Conservation (phyloP, 2,797 vertebrate species). For the Varecia variegata region DNA sequence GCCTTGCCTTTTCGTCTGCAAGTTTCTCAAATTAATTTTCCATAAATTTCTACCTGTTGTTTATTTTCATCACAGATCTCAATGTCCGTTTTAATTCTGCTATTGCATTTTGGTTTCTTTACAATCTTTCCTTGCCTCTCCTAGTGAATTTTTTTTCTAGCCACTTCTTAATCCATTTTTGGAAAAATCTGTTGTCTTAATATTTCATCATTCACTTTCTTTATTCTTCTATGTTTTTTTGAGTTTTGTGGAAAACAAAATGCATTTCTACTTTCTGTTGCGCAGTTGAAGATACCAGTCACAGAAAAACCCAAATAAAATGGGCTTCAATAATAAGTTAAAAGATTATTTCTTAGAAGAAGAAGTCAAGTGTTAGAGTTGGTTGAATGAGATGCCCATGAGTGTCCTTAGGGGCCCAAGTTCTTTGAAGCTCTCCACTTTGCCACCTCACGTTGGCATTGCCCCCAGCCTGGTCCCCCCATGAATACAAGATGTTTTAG, state of each 20-base stretch:
- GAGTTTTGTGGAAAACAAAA: background rate
- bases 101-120: background rate
- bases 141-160: background rate
- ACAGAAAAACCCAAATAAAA: background rate
- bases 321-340: background rate
- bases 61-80: background rate
- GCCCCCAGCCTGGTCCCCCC: background rate
- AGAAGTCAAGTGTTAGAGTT: background rate
- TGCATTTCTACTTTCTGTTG: background rate
- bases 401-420: background rate
- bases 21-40: conserved; percentile 7
- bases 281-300: background rate
- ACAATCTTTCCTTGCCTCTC: background rate
- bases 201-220: background rate
- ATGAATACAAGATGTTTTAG: background rate
- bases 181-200: background rate
- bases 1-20: background rate
- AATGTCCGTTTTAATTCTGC: background rate
- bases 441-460: background rate
- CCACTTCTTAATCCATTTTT: background rate
- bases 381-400: background rate
- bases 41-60: background rate
- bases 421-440: background rate
- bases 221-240: background rate
- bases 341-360: background rate